phyloP scores from a whole-genome alignment of 1,140 invertebrate genomes.

The Apolygus lucorum region DNA sequence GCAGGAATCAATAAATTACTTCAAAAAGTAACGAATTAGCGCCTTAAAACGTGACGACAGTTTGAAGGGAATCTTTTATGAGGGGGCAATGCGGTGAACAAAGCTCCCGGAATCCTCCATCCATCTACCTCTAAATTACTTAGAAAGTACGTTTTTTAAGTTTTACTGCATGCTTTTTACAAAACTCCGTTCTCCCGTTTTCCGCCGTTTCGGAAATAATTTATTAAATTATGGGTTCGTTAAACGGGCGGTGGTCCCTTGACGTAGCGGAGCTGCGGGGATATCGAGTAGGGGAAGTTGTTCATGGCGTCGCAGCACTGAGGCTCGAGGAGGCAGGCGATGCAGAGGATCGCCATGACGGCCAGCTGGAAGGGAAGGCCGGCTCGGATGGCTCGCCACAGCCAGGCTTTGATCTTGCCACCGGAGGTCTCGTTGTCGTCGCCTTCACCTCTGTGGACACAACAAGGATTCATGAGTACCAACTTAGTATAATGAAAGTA shows the following conservation, averaged over 20 bases:
- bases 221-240: too few species aligned
- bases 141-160: background rate
- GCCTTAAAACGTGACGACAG: background rate
- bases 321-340: slow-evolving; percentile 70
- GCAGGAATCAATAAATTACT: background rate
- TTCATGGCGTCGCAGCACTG: slow-evolving; percentile 78
- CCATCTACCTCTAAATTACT: background rate
- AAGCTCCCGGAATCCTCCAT: background rate
- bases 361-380: slow-evolving; percentile 75
- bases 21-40: background rate
- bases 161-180: background rate
- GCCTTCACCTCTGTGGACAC: background rate
- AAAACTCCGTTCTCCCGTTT: too few species aligned
- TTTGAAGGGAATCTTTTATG: background rate
- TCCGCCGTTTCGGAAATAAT: too few species aligned
- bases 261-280: slow-evolving; percentile 74
- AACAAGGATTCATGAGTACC: slow-evolving; percentile 5
- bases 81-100: background rate
- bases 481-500: too few species aligned
- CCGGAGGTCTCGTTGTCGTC: background rate
- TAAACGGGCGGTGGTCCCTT: slow-evolving; percentile 64
- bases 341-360: slow-evolving; percentile 66
- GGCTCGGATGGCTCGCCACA: slow-evolving; percentile 64
- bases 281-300: slow-evolving; percentile 68
- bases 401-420: slow-evolving; percentile 44